These are phyloP conservation scores for Ahaetulla prasina DNA, from an alignment of 2,113 vertebrate species.

Conservation along the genomic window DNA sequence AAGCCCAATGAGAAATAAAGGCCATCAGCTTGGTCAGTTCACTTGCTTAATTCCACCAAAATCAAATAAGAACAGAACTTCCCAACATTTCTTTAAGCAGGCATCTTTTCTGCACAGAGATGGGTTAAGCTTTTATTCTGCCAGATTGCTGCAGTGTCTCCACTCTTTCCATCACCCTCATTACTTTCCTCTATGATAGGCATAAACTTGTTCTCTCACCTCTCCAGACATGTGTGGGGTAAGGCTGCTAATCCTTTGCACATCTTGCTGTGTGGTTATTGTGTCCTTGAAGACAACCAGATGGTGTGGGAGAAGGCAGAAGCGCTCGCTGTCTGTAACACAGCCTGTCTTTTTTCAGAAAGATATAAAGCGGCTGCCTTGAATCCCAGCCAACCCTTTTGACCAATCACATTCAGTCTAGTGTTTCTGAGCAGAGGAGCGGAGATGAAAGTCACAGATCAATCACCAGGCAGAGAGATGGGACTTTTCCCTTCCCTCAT, in stretches of 20 bases:
- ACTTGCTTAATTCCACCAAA: background rate
- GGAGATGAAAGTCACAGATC: background rate
- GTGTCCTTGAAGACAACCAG: slow-evolving; percentile 12
- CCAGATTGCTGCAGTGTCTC: background rate
- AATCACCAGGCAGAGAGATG: background rate
- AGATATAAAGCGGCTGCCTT: slow-evolving; percentile 41
- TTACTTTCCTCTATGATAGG: background rate
- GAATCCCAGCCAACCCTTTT: slow-evolving; percentile 14
- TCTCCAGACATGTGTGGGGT: slow-evolving; percentile 66
- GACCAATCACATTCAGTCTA: slow-evolving; percentile 1
- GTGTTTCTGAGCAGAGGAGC: background rate
- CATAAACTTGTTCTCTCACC: slow-evolving; percentile 42
- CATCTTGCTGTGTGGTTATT: slow-evolving; percentile 46
- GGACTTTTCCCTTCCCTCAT: background rate
- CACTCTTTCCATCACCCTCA: background rate
- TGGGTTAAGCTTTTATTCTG: background rate
- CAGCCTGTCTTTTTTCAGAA: slow-evolving; percentile 1
- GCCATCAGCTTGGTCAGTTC: background rate
- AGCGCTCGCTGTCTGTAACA: slow-evolving; percentile 18
- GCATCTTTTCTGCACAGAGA: background rate
- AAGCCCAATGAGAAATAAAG: background rate
- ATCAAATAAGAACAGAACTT: background rate
- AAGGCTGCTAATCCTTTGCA: slow-evolving; percentile 64
- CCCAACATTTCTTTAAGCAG: background rate
- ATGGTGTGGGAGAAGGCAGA: background rate